Conservation (phyloP, 2,113 vertebrate genomes). For the Neofelis nebulosa region DNA sequence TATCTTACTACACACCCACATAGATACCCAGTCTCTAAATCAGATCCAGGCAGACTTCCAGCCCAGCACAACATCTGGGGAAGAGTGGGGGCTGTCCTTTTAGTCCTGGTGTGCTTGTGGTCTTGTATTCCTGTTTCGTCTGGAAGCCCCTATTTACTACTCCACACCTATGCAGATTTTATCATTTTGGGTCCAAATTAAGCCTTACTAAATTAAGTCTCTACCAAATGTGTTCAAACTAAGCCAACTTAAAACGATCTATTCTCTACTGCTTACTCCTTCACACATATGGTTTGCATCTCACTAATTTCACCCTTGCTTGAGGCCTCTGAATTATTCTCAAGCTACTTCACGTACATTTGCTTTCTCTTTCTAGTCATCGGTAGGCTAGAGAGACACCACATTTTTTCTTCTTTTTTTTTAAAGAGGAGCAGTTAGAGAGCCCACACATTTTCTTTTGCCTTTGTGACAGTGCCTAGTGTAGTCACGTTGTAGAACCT, state of each 20-base stretch:
- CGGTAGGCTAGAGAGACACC: neutral
- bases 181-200: neutral
- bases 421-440: neutral
- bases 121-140: too few relatives aligned
- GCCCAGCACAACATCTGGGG: neutral
- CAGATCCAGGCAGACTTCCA: neutral
- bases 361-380: neutral
- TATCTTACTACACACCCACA: neutral
- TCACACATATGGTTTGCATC: neutral
- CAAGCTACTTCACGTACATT: neutral
- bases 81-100: accelerated
- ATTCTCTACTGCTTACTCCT: neutral
- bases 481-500: neutral
- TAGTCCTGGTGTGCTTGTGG: neutral
- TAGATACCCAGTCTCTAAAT: neutral
- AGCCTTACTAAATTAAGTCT: neutral
- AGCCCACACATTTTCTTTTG: neutral
- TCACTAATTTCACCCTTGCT: neutral
- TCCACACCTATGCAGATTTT: neutral
- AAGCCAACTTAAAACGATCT: neutral
- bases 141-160: neutral
- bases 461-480: neutral
- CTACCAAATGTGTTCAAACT: neutral
- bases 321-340: neutral
- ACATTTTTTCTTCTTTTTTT: neutral